A percentile compares a stretch with the other conserved stretches of the same genome.
Evolutionary conservation across 2,888 invertebrate genomes (phyloP).

Genomic region (Caenorhabditis angaria): DNA sequence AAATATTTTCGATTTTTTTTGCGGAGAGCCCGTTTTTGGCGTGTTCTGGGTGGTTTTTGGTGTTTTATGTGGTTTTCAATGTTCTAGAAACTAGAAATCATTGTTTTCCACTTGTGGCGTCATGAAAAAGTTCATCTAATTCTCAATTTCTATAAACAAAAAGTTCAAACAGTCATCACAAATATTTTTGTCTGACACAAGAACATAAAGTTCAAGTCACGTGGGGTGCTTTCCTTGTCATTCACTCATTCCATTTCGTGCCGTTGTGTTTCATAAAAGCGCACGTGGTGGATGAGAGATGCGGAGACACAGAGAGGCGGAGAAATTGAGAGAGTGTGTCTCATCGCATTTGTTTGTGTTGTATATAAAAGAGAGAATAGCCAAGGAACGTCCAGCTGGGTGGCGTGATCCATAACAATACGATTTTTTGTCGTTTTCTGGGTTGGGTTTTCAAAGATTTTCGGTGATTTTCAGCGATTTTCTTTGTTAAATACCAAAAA

Average conservation of each 20-base stretch:
- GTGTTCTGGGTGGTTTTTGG: too few species aligned
- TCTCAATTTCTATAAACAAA: neutral
- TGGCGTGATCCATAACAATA: slow-evolving; percentile 5
- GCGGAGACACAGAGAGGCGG: neutral
- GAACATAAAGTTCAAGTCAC: neutral
- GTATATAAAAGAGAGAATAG: neutral
- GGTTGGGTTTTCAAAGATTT: too few species aligned
- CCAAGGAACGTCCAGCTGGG: neutral
- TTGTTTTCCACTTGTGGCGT: neutral
- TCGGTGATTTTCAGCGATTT: too few species aligned
- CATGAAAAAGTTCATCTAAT: neutral
- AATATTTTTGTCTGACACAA: neutral
- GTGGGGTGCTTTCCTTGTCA: too few species aligned
- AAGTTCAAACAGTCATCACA: neutral
- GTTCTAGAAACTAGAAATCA: too few species aligned
- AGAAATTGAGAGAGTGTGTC: neutral
- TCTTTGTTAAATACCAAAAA: too few species aligned
- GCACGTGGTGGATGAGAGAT: slow-evolving; percentile 1
- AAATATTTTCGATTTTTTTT: too few species aligned
- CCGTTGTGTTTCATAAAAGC: neutral
- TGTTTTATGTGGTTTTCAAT: too few species aligned
- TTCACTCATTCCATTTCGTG: neutral
- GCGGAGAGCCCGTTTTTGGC: too few species aligned
- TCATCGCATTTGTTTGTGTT: neutral
- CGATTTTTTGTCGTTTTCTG: neutral